Conservation (phyloP, 2,888 invertebrate genomes). For the Rhopalosiphum nymphaeae region DNA sequence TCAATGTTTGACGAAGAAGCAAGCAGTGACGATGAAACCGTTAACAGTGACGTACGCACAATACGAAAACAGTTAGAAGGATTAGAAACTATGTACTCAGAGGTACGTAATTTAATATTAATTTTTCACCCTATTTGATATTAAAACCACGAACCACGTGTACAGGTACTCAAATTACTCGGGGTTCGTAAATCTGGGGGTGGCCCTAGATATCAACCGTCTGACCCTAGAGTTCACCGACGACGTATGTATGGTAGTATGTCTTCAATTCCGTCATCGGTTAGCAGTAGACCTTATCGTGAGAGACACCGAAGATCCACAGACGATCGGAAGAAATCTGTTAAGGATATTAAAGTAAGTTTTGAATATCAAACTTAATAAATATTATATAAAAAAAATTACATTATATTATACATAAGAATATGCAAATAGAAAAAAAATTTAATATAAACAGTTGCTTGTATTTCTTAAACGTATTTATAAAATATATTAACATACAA, state of each 20-base stretch:
- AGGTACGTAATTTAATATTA: slow-evolving; percentile 73
- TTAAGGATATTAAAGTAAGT: slow-evolving; percentile 78
- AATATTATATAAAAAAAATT: neutral
- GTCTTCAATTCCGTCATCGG: slow-evolving; percentile 86
- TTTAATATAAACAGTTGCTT: slow-evolving; percentile 48
- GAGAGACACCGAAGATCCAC: slow-evolving; percentile 78
- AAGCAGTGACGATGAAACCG: slow-evolving; percentile 74
- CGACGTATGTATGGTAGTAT: slow-evolving; percentile 82
- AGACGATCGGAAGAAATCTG: slow-evolving; percentile 80
- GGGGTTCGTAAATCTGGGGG: slow-evolving; percentile 74
- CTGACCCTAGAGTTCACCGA: slow-evolving; percentile 74
- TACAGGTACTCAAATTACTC: slow-evolving; percentile 75
- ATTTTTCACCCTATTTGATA: neutral
- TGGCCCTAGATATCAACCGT: slow-evolving; percentile 73
- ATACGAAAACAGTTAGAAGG: slow-evolving; percentile 86
- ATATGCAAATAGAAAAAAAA: neutral
- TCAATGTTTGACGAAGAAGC: slow-evolving; percentile 78
- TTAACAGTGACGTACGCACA: slow-evolving; percentile 76
- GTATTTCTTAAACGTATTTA: neutral
- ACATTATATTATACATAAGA: neutral
- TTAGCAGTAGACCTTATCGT: slow-evolving; percentile 82
- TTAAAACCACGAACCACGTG: slow-evolving; percentile 64
- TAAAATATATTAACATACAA: neutral
- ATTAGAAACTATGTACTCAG: slow-evolving; percentile 88
- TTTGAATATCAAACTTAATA: neutral